Base-by-base conservation (phyloP, 1,140 invertebrate genomes). In the Ostrea denselamellosa region DNA sequence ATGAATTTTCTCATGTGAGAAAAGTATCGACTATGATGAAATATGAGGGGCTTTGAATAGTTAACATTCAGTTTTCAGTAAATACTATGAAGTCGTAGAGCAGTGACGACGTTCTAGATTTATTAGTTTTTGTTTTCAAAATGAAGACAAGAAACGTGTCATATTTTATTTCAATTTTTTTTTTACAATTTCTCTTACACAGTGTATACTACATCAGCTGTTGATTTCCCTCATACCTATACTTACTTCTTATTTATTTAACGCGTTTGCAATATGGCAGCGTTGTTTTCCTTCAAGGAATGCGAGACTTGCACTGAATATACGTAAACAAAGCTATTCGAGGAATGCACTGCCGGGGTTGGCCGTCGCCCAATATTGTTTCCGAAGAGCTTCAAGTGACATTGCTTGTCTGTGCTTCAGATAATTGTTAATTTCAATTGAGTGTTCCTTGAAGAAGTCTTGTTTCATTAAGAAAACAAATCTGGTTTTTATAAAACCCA, bases 221-320 rank as follows among this genome's bases (percentile, higher is more conserved):
- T 44, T 44, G 34, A 44, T 44, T 62, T 19, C 17, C 56, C 7
- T 7, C n/a, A 17, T 62, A 19, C n/a, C 17, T 17, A 62, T 62
- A 5, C 17, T 62, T 62, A 19, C n/a, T 56, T 9, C 68, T 19
- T 62, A 77, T 77, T 34, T 77, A 77, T 10, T 77, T 77, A 77
- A 77, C 68, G 25, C 28, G 10, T 14, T 77, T 77, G 34, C 68
- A 77, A 34, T 77, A 77, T 25, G 28, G 68, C 9, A 34, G 22
- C 12, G 25, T 34, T 25, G 68, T 34, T 77, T 71, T 28, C 25
- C 28, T 5, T 14, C 68, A 28, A 10, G 28, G 68, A 77, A 77
- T 77, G 25, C 68, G 12, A 77, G 68, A 77, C 68, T 77, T 77
- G 68, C 68, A 77, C 68, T 77, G 68, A 34, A 77, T 77, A 25